These are phyloP conservation scores for Eutolmus rufibarbis DNA, from an alignment of 2,888 invertebrate genomes.

Conservation along the genomic window DNA sequence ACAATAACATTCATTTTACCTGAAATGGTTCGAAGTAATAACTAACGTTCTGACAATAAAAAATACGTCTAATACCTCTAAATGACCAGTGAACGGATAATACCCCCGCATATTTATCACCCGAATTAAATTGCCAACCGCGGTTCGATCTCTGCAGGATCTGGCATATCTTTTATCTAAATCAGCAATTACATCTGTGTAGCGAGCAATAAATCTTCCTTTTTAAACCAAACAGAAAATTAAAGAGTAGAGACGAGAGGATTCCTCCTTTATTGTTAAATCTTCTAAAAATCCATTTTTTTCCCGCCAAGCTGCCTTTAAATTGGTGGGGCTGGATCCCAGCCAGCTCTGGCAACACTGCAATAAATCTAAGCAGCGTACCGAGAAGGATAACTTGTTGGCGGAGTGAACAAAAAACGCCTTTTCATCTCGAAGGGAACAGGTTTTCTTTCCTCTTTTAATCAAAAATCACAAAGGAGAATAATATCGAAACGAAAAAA, in stretches of 20 bases:
- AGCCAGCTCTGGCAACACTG: constrained; percentile 16
- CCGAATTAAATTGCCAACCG: background rate
- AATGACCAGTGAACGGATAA: background rate
- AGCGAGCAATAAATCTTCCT: constrained; percentile 14
- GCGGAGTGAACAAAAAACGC: constrained; percentile 9
- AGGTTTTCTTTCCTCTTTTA: constrained; percentile 30
- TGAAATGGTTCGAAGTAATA: background rate
- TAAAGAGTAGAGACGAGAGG: background rate
- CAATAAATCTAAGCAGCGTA: constrained; percentile 7
- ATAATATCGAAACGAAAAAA: constrained; percentile 18
- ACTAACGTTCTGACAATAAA: background rate
- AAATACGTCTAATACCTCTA: background rate
- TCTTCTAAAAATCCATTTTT: background rate
- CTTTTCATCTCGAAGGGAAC: constrained; percentile 34
- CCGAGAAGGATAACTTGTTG: constrained; percentile 34
- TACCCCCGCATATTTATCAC: background rate
- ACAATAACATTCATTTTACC: background rate
- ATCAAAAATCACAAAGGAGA: constrained; percentile 38
- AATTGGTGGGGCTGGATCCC: background rate
- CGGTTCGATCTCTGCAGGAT: background rate
- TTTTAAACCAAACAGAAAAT: background rate
- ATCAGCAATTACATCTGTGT: background rate
- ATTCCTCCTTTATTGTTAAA: background rate
- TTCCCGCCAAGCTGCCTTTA: background rate
- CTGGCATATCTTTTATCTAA: background rate